Conservation (phyloP, 2,113 vertebrate genomes). For the Romanogobio albipinnatus region DNA sequence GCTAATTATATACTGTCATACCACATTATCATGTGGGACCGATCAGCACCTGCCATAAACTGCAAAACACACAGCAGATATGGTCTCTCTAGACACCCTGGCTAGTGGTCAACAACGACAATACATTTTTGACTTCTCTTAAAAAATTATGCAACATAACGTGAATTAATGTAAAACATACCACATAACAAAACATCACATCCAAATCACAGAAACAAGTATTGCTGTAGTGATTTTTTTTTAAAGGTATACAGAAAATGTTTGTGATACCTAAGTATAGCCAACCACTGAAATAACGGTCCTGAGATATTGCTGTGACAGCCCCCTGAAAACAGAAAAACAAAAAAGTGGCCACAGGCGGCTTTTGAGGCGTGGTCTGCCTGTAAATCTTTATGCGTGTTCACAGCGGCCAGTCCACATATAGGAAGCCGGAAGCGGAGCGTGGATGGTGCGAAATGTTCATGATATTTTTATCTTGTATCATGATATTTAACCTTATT, state of each 20-base stretch:
- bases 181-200: background rate
- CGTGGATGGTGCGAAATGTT: too few species aligned
- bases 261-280: background rate
- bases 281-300: background rate
- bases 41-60: background rate
- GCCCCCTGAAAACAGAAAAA: background rate
- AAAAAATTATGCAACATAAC: background rate
- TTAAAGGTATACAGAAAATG: background rate
- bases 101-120: background rate
- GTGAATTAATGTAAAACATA: background rate
- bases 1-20: background rate
- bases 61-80: constrained; percentile 6
- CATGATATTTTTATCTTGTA: too few species aligned
- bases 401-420: too few species aligned
- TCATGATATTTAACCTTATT: too few species aligned
- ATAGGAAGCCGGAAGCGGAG: too few species aligned
- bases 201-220: background rate
- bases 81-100: background rate
- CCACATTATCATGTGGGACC: background rate
- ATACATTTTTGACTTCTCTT: background rate
- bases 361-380: background rate
- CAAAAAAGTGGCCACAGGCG: background rate
- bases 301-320: background rate
- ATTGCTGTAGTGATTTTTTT: background rate
- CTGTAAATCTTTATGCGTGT: too few species aligned